Evolutionary conservation across 2,888 invertebrate species (phyloP).

Genomic region (Mythimna loreyi): DNA sequence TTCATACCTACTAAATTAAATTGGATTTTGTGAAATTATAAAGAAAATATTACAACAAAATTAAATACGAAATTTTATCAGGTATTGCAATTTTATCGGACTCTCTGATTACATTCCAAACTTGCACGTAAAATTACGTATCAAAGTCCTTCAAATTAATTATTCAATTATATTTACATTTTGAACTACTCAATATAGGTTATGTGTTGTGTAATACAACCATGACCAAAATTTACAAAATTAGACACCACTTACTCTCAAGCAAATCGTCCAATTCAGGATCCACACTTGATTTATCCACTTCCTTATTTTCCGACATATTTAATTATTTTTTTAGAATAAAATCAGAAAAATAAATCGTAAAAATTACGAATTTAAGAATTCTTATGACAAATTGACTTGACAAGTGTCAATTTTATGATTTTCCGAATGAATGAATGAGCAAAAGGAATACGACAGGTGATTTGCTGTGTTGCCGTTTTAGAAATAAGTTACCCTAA

Average conservation of each 20-base stretch:
- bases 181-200: constrained; percentile 56
- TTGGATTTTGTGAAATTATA: neutral
- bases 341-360: constrained; percentile 59
- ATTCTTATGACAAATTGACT: constrained; percentile 40
- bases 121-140: neutral
- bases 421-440: constrained; percentile 18
- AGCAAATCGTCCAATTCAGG: constrained; percentile 94
- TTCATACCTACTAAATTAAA: neutral
- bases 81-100: neutral
- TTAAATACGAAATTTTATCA: neutral
- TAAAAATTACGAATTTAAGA: constrained; percentile 48
- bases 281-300: constrained; percentile 86
- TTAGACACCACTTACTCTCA: constrained; percentile 92
- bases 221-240: constrained; percentile 51
- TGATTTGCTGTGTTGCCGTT: constrained; percentile 23
- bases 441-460: constrained; percentile 6
- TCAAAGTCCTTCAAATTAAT: constrained; percentile 44
- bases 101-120: neutral
- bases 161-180: constrained; percentile 57
- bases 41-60: neutral
- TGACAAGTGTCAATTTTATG: constrained; percentile 33
- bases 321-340: constrained; percentile 55
- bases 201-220: constrained; percentile 80
- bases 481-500: constrained; percentile 6
- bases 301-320: constrained; percentile 86